These are phyloP conservation scores for Sycobia sp. DNA, from an alignment of 1,140 invertebrate species.

Conservation along the genomic window DNA sequence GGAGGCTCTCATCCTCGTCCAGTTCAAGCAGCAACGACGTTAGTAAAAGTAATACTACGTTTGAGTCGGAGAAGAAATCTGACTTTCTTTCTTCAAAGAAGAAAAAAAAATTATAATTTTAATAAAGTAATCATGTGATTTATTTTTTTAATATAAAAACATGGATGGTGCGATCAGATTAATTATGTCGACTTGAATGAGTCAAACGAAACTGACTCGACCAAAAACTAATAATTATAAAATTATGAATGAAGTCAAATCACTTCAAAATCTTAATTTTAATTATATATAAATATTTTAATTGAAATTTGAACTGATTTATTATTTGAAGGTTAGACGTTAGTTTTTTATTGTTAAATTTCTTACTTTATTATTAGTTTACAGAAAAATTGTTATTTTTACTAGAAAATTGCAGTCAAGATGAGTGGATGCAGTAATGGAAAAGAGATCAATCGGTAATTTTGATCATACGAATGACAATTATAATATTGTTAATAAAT, in stretches of 20 bases:
- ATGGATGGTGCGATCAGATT: no score
- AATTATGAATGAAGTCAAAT: neutral
- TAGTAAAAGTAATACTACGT: conserved; percentile 6
- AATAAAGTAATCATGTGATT: conserved; percentile 12
- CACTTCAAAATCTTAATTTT: no score
- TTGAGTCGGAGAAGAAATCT: conserved; percentile 6
- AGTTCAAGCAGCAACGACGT: conserved; percentile 18
- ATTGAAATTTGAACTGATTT: neutral
- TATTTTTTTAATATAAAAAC: neutral
- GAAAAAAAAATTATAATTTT: conserved; percentile 22
- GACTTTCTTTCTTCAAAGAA: conserved; percentile 19
- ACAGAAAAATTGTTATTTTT: conserved; percentile 18
- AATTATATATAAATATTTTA: neutral
- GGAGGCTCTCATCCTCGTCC: conserved; percentile 5
- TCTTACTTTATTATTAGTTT: conserved; percentile 5
- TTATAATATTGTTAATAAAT: conserved; percentile 28
- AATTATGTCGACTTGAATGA: no score
- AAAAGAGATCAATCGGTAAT: neutral
- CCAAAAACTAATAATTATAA: conserved; percentile 9
- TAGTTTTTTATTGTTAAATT: conserved; percentile 18
- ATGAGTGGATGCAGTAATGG: no score
- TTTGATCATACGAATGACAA: conserved; percentile 25
- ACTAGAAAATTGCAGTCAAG: no score
- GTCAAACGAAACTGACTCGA: no score
- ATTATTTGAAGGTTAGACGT: conserved; percentile 15